Conservation (phyloP, 2,797 vertebrate genomes). For the Antrozous pallidus region DNA sequence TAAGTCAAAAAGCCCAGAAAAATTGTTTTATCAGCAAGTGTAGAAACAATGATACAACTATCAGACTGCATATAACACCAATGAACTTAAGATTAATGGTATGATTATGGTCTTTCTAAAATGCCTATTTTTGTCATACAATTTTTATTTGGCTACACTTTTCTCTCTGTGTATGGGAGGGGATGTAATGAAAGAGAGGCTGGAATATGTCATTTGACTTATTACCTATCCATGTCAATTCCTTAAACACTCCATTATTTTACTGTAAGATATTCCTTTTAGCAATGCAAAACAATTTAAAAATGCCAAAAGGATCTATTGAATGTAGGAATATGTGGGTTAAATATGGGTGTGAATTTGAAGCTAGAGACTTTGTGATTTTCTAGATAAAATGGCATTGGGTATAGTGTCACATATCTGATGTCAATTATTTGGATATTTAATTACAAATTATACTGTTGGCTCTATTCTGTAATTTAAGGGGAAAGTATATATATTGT, state of each 20-base stretch:
- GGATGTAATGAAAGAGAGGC: not conserved
- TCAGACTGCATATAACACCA: not conserved
- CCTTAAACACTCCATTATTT: not conserved
- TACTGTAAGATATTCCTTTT: not conserved
- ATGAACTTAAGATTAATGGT: not conserved
- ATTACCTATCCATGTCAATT: not conserved
- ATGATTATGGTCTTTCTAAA: not conserved
- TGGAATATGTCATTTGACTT: not conserved
- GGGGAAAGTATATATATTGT: not conserved
- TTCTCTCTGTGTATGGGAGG: rapidly evolving
- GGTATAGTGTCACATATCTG: not conserved
- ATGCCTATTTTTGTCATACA: not conserved
- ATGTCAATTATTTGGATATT: not conserved
- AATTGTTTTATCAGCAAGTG: not conserved
- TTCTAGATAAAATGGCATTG: not conserved
- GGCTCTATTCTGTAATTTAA: not conserved
- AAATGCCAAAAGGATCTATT: not conserved
- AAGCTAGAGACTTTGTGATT: not conserved
- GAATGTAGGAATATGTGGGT: not conserved
- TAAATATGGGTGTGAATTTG: not conserved
- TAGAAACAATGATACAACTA: not conserved
- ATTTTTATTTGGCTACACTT: not conserved
- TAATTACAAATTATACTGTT: not conserved
- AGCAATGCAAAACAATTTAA: not conserved
- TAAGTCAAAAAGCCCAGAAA: not conserved